Percentiles rank a stretch among this genome's conserved stretches.
Conservation (phyloP, 2,888 invertebrate species). For the Nycteola revayana region DNA sequence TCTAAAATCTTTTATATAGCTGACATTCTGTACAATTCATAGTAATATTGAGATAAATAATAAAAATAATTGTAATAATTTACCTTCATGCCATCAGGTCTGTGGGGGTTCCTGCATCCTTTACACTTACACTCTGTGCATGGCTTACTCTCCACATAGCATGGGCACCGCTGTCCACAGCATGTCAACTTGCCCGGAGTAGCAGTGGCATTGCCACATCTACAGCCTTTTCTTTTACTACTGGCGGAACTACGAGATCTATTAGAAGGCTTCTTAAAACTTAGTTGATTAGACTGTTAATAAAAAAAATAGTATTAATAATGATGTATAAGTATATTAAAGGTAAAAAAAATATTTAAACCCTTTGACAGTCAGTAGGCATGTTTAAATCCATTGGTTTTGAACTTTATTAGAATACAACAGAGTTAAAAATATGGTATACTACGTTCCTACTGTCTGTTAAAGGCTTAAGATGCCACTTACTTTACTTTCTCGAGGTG, state of each 20-base stretch:
- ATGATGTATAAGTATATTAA: too few species aligned
- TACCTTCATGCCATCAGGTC: constrained; percentile 91
- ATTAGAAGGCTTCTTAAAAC: constrained; percentile 76
- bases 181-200: constrained; percentile 95
- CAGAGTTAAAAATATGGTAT: too few species aligned
- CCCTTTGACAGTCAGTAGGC: too few species aligned
- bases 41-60: too few species aligned
- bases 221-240: constrained; percentile 88
- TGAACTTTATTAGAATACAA: too few species aligned
- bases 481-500: constrained; percentile 68
- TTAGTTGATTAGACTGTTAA: constrained; percentile 64
- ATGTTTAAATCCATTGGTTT: too few species aligned
- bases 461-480: constrained; percentile 18
- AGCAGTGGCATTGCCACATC: constrained; percentile 95
- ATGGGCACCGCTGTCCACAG: constrained; percentile 96
- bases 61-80: neutral
- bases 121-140: constrained; percentile 95
- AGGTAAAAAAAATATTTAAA: too few species aligned
- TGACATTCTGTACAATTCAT: too few species aligned
- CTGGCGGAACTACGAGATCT: constrained; percentile 66
- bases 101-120: constrained; percentile 95
- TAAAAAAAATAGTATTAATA: constrained; percentile 22
- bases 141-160: constrained; percentile 94
- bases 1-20: too few species aligned
- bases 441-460: too few species aligned